Percentiles rank a stretch among this genome's conserved stretches.
These are phyloP conservation scores for Ophion slaviceki DNA, from an alignment of 2,888 invertebrate genomes.

Conservation along the genomic window DNA sequence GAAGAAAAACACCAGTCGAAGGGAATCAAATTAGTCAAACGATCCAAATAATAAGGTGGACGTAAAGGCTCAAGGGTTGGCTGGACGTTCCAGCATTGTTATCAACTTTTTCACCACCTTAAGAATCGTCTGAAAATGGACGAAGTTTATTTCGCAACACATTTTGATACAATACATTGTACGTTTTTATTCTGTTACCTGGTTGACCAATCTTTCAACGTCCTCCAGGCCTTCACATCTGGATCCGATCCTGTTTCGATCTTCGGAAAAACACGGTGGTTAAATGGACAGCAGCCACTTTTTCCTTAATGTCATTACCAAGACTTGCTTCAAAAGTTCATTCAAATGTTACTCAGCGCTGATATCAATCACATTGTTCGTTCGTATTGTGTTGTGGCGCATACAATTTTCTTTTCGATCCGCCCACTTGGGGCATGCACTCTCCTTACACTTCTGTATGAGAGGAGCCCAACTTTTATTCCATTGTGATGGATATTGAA, in stretches of 20 bases:
- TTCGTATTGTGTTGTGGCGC: constrained; percentile 9
- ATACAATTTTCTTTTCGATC: constrained; percentile 9
- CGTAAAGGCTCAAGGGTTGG: background rate
- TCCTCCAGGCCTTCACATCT: background rate
- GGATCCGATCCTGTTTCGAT: background rate
- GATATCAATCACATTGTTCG: constrained; percentile 23
- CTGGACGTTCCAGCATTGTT: background rate
- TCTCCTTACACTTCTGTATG: constrained; percentile 16
- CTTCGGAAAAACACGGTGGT: background rate
- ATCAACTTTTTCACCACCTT: too few species aligned
- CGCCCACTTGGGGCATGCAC: constrained; percentile 48
- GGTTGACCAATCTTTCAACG: background rate
- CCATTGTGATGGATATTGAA: constrained; percentile 21
- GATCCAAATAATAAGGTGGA: background rate
- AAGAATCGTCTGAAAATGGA: too few species aligned
- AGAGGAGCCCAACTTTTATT: constrained; percentile 29
- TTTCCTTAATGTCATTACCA: constrained; percentile 4
- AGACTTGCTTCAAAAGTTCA: background rate
- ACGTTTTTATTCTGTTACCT: background rate
- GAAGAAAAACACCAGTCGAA: background rate
- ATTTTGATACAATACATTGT: background rate
- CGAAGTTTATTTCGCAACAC: too few species aligned
- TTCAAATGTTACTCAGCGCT: background rate
- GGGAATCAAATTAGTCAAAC: background rate
- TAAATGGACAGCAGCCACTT: background rate